Evolutionary conservation across 2,113 vertebrate genomes (phyloP), one percentile per base, ranked within the genome.

Genomic region (Charina bottae): DNA sequence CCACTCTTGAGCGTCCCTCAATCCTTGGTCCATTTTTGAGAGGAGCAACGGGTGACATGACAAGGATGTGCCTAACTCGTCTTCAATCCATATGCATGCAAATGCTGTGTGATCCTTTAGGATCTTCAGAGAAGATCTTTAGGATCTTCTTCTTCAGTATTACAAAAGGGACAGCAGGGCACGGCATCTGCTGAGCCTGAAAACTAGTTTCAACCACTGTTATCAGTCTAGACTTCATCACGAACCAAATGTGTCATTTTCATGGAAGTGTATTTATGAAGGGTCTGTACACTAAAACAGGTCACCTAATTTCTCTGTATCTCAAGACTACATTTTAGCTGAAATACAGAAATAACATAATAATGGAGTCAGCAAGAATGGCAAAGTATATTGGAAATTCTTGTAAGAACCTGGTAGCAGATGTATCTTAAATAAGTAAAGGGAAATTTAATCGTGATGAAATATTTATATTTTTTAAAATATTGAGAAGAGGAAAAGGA

Each of bases 261-360:
- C 42, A 87, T 11, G 42, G 13, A 59, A 42, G 33, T 24, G 4
- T 24, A 9, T 59, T 58, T 42, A n/a, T 37, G 85, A 87, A 60
- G 56, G 37, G 24, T 42, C 6, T 15, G 1, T n/a, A 72, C 26
- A 23, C 8, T 89, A 33, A 28, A 54, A 68, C 6, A 3, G 5
- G 0, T 9, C 12, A 1, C 46, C 46, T 89, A 64, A 26, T 26
- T 83, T 26, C 56, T 60, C 56, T 59, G 24, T 56, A 83, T 3
- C 15, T 33, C 21, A 0, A 28, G 1, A 2, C 46, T 85, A 23
- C 28, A 55, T 87, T 55, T 0, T 10, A 53, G 0, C 0, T 54
- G 28, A 17, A 93, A 58, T 24, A 78, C 19, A 0, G 0, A 0
- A 90, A 92, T 49, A 49, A 72, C 62, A 46, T 21, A 8, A 28